Evolutionary conservation across 2,113 vertebrate genomes (phyloP).

Genomic region (Dryoscopus gambensis): DNA sequence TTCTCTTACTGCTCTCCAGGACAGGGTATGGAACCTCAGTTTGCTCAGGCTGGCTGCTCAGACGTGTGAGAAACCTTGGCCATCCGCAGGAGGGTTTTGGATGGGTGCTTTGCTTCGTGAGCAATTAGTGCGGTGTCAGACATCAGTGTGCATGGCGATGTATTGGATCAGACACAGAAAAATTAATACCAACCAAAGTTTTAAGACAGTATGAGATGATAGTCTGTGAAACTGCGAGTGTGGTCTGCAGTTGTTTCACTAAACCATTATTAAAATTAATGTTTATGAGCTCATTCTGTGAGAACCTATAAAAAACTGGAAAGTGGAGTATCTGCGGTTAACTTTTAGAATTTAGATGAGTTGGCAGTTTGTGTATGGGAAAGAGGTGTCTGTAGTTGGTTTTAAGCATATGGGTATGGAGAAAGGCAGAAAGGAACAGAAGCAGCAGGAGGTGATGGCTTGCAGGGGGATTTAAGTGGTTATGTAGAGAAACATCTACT

Average conservation of each 20-base stretch:
- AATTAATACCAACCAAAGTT: not conserved
- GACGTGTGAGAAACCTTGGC: fast-evolving
- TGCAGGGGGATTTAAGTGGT: not conserved
- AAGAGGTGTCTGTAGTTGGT: not conserved
- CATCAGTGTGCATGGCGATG: fast-evolving
- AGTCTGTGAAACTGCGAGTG: not conserved
- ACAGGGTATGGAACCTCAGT: not conserved
- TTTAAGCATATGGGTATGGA: not conserved
- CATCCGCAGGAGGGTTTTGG: not conserved
- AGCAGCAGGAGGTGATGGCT: not conserved
- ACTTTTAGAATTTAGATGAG: not conserved
- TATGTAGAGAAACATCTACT: not conserved
- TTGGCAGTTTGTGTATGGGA: not conserved
- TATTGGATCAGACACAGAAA: too few species aligned
- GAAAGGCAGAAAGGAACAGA: not conserved
- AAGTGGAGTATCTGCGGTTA: not conserved
- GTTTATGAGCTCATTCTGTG: not conserved
- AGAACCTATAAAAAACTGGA: not conserved
- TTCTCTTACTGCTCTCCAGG: not conserved
- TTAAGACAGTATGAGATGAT: not conserved
- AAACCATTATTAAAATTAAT: not conserved
- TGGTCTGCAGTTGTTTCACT: not conserved
- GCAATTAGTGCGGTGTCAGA: not conserved
- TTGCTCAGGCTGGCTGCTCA: not conserved
- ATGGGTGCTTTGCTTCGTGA: not conserved